Conservation (phyloP, 2,113 vertebrate species). For the Myanophis thanlyinensis region DNA sequence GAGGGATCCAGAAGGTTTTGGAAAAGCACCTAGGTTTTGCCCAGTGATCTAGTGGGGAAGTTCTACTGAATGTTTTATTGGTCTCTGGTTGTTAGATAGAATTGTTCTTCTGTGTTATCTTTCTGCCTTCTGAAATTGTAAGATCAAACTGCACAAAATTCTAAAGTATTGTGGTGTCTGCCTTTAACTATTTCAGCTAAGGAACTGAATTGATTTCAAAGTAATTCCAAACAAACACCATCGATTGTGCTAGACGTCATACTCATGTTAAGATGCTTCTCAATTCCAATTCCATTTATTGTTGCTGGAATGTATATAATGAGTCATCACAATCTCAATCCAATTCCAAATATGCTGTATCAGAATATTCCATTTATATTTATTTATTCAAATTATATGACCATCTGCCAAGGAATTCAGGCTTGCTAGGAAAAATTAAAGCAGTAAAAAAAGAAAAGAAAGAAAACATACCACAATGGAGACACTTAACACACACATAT, state of each 20-base stretch:
- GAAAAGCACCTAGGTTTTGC: neutral
- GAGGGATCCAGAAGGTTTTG: neutral
- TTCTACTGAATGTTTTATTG: neutral
- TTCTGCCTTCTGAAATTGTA: neutral
- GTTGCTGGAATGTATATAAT: neutral
- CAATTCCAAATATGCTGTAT: neutral
- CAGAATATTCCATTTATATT: neutral
- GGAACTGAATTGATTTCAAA: neutral
- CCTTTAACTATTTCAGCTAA: neutral
- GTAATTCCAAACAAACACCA: neutral
- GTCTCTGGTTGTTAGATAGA: neutral
- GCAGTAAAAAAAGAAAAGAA: neutral
- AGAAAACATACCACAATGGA: neutral
- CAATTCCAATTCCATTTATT: neutral
- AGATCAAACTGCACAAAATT: neutral
- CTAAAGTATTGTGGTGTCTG: neutral
- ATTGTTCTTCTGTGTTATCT: neutral
- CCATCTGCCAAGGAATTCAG: neutral
- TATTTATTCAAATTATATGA: neutral
- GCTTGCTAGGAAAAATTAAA: neutral
- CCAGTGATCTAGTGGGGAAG: neutral
- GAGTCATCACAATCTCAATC: neutral
- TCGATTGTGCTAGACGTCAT: neutral
- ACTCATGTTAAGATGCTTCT: neutral
- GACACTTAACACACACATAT: neutral